These are phyloP conservation scores for Pterophyllum scalare DNA, from an alignment of 2,113 vertebrate species.

Conservation along the genomic window DNA sequence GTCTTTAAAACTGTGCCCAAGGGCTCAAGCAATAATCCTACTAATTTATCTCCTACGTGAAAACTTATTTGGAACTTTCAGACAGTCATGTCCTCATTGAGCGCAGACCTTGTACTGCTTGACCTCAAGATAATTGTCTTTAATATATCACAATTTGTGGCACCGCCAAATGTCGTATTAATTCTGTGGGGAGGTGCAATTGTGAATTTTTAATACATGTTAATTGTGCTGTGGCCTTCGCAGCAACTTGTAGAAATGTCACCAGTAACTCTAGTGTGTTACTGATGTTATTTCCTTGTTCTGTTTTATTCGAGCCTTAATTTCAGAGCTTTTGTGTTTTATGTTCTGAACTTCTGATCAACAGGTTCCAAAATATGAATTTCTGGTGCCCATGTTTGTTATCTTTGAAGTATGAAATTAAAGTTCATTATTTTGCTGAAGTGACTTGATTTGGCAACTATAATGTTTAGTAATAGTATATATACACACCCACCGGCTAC, in stretches of 20 bases:
- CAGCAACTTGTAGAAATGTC: background rate
- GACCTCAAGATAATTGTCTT: conserved; percentile 1
- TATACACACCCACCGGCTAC: background rate
- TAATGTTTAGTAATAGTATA: background rate
- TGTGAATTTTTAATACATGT: background rate
- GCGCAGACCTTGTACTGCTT: conserved; percentile 2
- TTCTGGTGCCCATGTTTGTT: background rate
- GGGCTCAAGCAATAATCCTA: conserved; percentile 8
- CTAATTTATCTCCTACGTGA: conserved; percentile 13
- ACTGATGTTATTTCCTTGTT: background rate
- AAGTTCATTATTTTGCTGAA: background rate
- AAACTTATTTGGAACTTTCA: conserved; percentile 24
- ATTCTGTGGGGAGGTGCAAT: conserved; percentile 1
- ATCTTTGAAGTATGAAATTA: background rate
- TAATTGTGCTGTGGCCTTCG: background rate
- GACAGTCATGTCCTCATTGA: background rate
- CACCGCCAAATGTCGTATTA: background rate
- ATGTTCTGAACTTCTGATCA: background rate
- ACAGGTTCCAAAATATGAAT: background rate
- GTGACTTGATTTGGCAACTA: background rate
- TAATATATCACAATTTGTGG: background rate
- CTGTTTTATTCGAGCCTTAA: background rate
- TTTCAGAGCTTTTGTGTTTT: background rate
- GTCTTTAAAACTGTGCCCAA: background rate
- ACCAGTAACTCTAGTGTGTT: background rate